These are phyloP conservation scores for Microtus richardsoni DNA, from an alignment of 2,113 vertebrate species.

Conservation along the genomic window DNA sequence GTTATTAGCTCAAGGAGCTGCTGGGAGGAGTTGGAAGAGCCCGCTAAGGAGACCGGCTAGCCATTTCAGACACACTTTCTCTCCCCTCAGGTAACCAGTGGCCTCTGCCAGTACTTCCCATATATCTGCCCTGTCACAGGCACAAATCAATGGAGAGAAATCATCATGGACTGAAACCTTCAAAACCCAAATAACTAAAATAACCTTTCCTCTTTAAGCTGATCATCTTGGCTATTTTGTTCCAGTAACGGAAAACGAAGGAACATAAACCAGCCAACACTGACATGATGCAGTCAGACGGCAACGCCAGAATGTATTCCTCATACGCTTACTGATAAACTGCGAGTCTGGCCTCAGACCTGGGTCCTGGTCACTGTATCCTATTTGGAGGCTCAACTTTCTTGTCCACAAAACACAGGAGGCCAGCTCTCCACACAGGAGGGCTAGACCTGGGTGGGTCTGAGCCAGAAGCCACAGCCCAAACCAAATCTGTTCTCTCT, in stretches of 20 bases:
- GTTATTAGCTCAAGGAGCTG: neutral
- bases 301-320: neutral
- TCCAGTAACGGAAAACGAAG: neutral
- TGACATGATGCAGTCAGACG: accelerated
- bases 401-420: too few relatives aligned
- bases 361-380: neutral
- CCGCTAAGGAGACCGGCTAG: neutral
- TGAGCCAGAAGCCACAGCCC: neutral
- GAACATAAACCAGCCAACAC: accelerated
- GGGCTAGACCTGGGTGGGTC: neutral
- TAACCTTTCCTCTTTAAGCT: neutral
- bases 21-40: too few relatives aligned
- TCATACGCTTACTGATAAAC: accelerated
- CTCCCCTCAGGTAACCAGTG: neutral
- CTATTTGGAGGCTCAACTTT: neutral
- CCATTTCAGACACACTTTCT: neutral
- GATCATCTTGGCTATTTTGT: neutral
- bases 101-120: neutral
- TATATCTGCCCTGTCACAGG: neutral
- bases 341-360: neutral
- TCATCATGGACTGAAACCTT: neutral
- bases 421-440: accelerated
- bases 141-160: neutral
- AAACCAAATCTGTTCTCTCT: neutral
- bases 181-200: neutral